These are phyloP conservation scores for Pachyuromys duprasi DNA, from an alignment of 2,797 vertebrate species.

Conservation along the genomic window DNA sequence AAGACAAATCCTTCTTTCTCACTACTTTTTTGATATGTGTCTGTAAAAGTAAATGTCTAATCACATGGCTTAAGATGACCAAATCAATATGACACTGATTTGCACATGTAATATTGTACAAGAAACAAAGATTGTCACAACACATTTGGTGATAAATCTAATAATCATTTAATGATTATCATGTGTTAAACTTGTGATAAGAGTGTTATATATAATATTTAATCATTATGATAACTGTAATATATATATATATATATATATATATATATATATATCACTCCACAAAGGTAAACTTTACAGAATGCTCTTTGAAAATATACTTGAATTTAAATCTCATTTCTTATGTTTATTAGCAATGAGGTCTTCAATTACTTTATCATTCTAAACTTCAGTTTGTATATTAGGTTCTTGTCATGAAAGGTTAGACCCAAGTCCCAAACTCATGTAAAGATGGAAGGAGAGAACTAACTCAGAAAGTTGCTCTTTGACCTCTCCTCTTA, in stretches of 20 bases:
- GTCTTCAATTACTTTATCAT: not conserved
- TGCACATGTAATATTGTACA: not conserved
- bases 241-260: not conserved
- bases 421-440: not conserved
- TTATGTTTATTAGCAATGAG: not conserved
- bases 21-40: not conserved
- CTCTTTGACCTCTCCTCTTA: not conserved
- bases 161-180: conserved; percentile 8
- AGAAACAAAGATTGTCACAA: not conserved
- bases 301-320: conserved; percentile 13
- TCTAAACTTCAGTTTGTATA: not conserved
- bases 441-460: not conserved
- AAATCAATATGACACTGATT: not conserved
- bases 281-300: not conserved
- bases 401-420: no score
- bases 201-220: conserved; percentile 13
- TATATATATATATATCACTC: not conserved
- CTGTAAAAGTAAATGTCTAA: not conserved
- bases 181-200: conserved; percentile 3
- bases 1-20: not conserved
- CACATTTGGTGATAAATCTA: not conserved
- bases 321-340: not conserved
- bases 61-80: conserved; percentile 12
- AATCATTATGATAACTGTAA: not conserved
- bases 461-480: conserved; percentile 10